These are phyloP conservation scores for Mastigias papua DNA, from an alignment of 30 jellyfish, hydroid and myxozoan species.

Conservation along the genomic window DNA sequence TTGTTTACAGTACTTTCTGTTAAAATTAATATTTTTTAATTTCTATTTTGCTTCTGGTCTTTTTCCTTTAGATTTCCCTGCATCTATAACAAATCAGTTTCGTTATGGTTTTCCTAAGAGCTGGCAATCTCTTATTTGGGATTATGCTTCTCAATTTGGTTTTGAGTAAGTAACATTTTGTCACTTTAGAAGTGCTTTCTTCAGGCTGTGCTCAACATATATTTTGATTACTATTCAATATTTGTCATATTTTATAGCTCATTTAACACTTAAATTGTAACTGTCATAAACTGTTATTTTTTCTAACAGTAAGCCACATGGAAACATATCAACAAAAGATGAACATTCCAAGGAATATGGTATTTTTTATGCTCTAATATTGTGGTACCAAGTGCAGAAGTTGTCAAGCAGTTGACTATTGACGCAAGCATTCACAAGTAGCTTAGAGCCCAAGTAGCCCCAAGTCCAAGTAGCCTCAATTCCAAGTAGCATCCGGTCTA, in stretches of 20 bases:
- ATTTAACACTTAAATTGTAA: too few species aligned
- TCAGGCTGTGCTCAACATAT: background rate
- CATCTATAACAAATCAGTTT: slow-evolving; percentile 3
- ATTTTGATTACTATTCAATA: background rate
- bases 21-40: background rate
- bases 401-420: too few species aligned
- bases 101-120: slow-evolving; percentile 30
- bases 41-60: background rate
- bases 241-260: too few species aligned
- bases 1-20: too few species aligned
- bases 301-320: background rate
- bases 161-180: slow-evolving; percentile 1
- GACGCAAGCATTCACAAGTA: too few species aligned
- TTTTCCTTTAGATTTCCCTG: slow-evolving; percentile 12
- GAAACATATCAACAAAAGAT: background rate
- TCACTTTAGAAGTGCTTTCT: background rate
- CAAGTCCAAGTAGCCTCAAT: too few species aligned
- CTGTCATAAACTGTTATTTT: background rate
- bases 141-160: slow-evolving; percentile 10
- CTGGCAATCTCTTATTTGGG: slow-evolving; percentile 19
- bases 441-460: too few species aligned
- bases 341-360: background rate
- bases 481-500: too few species aligned
- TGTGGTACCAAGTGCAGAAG: too few species aligned
- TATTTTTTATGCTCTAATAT: too few species aligned